Evolutionary conservation across 2,888 invertebrate species (phyloP).

Genomic region (Rhingia rostrata): DNA sequence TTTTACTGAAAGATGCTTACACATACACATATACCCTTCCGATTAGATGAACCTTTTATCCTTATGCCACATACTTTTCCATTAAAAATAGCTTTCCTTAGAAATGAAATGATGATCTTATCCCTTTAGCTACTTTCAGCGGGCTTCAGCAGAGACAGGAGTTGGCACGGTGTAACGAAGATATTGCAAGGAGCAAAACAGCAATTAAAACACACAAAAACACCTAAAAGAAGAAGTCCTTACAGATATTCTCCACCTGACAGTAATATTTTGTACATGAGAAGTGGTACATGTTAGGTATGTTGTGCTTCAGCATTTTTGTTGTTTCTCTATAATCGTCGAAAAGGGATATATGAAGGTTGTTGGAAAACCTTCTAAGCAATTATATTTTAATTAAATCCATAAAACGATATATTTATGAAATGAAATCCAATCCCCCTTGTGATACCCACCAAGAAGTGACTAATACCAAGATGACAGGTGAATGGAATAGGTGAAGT

Average conservation of each 20-base stretch:
- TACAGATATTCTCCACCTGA: slow-evolving; percentile 32
- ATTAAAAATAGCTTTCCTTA: slow-evolving; percentile 61
- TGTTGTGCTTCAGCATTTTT: slow-evolving; percentile 37
- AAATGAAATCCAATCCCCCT: slow-evolving; percentile 61
- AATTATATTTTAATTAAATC: slow-evolving; percentile 74
- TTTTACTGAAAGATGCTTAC: slow-evolving; percentile 35
- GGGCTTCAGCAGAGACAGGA: neutral
- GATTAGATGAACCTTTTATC: slow-evolving; percentile 38
- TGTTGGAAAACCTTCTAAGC: slow-evolving; percentile 31
- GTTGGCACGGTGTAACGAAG: neutral
- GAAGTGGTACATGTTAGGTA: slow-evolving; percentile 10
- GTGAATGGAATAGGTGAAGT: slow-evolving; percentile 1
- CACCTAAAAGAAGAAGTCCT: slow-evolving; percentile 6
- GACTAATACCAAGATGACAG: slow-evolving; percentile 18
- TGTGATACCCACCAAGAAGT: slow-evolving; percentile 8
- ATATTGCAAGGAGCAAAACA: slow-evolving; percentile 19
- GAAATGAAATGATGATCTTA: slow-evolving; percentile 67
- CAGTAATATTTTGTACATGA: slow-evolving; percentile 35
- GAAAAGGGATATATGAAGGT: neutral
- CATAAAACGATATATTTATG: slow-evolving; percentile 72
- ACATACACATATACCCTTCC: neutral
- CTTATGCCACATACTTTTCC: slow-evolving; percentile 51
- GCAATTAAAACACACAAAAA: slow-evolving; percentile 64
- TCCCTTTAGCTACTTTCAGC: slow-evolving; percentile 47
- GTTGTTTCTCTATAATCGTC: slow-evolving; percentile 5